Base-by-base conservation (phyloP, 2,797 vertebrate genomes). In the Botia almorhae region DNA sequence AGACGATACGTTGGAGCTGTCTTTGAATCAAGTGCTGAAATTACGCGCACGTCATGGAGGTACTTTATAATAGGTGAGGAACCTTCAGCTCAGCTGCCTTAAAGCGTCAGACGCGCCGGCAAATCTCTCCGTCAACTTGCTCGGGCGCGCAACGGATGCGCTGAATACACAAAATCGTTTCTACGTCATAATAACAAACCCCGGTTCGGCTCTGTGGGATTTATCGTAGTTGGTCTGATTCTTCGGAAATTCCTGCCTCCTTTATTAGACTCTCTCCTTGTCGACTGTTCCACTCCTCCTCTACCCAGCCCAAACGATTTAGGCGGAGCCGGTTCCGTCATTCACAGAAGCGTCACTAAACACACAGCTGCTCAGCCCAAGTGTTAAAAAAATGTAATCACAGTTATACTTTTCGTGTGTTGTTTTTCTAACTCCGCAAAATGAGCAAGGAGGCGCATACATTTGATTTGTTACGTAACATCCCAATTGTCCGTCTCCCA, bases 11-110 rank as follows among this genome's bases (percentile, higher is more conserved):
- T 58, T 3, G 88, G 87, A 92, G 87, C 91, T 93, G 89, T 92
- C 89, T 88, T 87, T 89, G 83, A 80, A 85, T 84, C 82, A 46
- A 87, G 91, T 92, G 87, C 91, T 92, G 92, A 92, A 91, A 79
- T 81, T 6, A 56, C 78, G 78, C 85, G 87, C 87, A 84, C 65
- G 50, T 61, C 77, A 84, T 85, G 72, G 85, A 60, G 14, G 61
- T 53, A 82, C 83, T 86, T 88, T 83, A 84, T 65, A 23, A 72
- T 36, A 46, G 56, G 72, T 36, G 33, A 76, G 53, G 43, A 69
- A 69, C 53, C 58, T 68, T 76, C 76, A 78, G 64, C n/a, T 46
- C 58, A 13, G 73, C 19, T 23, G 19, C 36, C 46, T 63, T 14
- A 50, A 17, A 60, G 65, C 65, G 69, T 78, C 69, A 74, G 51